Conservation (phyloP, 2,113 vertebrate genomes). For the Nyctibius bracteatus region DNA sequence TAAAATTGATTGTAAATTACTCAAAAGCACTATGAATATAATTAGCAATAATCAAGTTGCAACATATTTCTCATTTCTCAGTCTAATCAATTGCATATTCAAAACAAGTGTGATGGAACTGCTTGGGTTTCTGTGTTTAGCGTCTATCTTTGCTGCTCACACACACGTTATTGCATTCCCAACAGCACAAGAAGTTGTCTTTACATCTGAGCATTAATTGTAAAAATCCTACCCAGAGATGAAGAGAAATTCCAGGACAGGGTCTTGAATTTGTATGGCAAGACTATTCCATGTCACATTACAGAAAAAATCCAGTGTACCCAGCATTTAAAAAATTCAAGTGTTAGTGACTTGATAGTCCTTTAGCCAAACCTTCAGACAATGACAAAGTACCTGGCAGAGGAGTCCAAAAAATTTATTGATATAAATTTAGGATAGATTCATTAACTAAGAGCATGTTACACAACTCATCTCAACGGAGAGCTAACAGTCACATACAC, state of each 20-base stretch:
- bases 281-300: neutral
- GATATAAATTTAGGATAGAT: neutral
- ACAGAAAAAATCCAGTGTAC: neutral
- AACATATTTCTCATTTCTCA: neutral
- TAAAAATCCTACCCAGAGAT: neutral
- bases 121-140: neutral
- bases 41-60: neutral
- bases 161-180: neutral
- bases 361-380: neutral
- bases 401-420: neutral
- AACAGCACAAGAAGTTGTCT: neutral
- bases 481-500: neutral
- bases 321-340: neutral
- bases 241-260: neutral
- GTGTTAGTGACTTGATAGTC: neutral
- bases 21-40: neutral
- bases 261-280: neutral
- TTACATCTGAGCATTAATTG: neutral
- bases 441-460: neutral
- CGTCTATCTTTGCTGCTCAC: neutral
- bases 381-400: neutral
- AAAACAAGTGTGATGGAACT: neutral
- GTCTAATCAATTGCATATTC: neutral
- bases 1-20: neutral
- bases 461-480: neutral